Conservation (phyloP, 1,140 invertebrate species). For the Mamestra configurata region DNA sequence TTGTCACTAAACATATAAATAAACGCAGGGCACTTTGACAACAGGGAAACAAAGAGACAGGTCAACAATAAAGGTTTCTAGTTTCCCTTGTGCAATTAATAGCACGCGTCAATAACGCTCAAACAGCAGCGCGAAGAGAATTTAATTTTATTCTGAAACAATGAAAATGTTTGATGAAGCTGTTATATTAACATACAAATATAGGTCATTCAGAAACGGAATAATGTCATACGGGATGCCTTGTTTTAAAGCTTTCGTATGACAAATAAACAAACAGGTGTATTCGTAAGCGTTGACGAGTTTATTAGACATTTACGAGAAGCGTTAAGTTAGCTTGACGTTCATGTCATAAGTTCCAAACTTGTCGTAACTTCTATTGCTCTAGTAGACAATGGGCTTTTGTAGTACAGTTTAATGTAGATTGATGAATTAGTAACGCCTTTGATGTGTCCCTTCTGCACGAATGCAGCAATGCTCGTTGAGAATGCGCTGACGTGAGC, state of each 20-base stretch:
- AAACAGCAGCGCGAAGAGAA: slow-evolving; percentile 23
- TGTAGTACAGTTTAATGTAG: slow-evolving; percentile 7
- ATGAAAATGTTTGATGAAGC: slow-evolving; percentile 17
- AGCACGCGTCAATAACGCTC: slow-evolving; percentile 2
- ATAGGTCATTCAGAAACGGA: background rate
- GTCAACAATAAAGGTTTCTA: slow-evolving; percentile 11
- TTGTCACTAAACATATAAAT: slow-evolving; percentile 46
- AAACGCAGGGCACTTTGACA: background rate
- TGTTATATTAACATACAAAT: background rate
- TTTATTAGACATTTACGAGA: background rate
- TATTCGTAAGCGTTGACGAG: background rate
- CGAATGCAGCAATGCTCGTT: slow-evolving; percentile 7
- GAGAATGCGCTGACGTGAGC: background rate
- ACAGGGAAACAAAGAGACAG: background rate
- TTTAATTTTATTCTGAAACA: slow-evolving; percentile 31
- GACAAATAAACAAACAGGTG: background rate
- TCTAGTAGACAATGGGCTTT: background rate
- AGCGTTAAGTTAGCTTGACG: background rate
- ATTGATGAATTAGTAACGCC: slow-evolving; percentile 26
- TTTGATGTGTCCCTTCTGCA: slow-evolving; percentile 5
- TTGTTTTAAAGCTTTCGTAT: background rate
- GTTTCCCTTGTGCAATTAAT: background rate
- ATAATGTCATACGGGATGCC: background rate
- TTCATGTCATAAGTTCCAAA: slow-evolving; percentile 2
- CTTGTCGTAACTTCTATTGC: background rate